Percentiles rank a stretch among this genome's conserved stretches.
These are phyloP conservation scores for Metopia argyrocephala DNA, from an alignment of 2,888 invertebrate species.

Conservation along the genomic window DNA sequence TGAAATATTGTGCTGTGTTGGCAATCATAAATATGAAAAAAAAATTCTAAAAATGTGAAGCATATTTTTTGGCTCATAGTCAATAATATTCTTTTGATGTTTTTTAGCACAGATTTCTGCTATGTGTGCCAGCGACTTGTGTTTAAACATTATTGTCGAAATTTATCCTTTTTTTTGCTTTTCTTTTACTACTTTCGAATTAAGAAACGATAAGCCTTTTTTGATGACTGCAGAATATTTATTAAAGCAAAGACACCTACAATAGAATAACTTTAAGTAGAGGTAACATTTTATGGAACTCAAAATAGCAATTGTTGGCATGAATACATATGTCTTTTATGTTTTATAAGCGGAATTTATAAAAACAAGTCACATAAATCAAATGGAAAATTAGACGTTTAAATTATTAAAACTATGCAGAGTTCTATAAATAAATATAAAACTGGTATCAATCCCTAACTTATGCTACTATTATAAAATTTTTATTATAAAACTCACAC, in stretches of 20 bases:
- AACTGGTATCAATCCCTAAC: no score
- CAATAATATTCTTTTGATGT: neutral
- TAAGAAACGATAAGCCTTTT: neutral
- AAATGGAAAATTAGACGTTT: no score
- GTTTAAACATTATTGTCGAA: neutral
- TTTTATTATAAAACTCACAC: no score
- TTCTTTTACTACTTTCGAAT: neutral
- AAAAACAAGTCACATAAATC: no score
- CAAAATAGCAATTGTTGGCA: no score
- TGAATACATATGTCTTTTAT: no score
- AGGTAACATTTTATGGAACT: neutral
- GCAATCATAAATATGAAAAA: neutral
- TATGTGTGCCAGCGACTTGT: neutral
- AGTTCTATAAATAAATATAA: no score
- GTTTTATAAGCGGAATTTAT: no score
- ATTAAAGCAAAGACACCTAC: neutral
- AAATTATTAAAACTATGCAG: no score
- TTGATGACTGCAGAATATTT: neutral
- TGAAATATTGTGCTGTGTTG: neutral
- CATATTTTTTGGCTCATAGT: neutral
- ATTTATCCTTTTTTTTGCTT: neutral
- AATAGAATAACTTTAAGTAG: neutral
- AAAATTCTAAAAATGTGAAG: slow-evolving; percentile 1
- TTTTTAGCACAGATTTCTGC: neutral
- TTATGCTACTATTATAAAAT: no score